Evolutionary conservation across 2,113 vertebrate genomes (phyloP), one percentile per base, ranked within the genome.

Genomic region (Columbina picui): DNA sequence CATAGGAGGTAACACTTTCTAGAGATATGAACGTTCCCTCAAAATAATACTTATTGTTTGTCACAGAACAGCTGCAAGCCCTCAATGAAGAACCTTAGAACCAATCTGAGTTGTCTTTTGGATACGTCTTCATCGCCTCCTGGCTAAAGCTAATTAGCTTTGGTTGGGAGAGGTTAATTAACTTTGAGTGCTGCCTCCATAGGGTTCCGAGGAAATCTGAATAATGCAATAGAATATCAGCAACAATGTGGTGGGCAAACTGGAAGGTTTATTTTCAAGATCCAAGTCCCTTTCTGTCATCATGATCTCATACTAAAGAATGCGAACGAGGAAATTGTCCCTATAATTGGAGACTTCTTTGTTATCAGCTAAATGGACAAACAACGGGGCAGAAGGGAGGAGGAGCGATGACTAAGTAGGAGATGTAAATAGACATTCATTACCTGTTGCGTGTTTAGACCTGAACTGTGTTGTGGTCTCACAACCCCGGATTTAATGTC

Each of bases 171-270:
- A 85, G 61, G 30, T 83, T 90, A 50, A 85, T 73, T 82, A 87
- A 7, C 39, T 67, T 19, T 26, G 59, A 79, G 27, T 64, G 81
- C 34, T 81, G 69, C 64, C 34, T 60, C 21, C 17, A 10, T 32
- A 11, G 43, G 57, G n/a, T 71, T 88, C 30, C 36, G 45, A 50
- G 36, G 21, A 69, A 71, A 61, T 65, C 21, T 36, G 53, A 79
- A 68, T 90, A 64, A 64, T 30, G 27, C 15, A 27, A 2, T 85
- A 4, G 52, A 32, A 6, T 26, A 32, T 70, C 52, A 43, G 4
- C 0, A 0, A 26, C 21, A 70, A 8, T 0, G 13, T 10, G n/a
- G n/a, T 43, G 30, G 21, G 30, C 9, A 27, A 55, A 43, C 0
- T 2, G 27, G 21, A 56, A 43, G 34, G 47, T 22, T 64, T 64